Evolutionary conservation across 1,140 invertebrate species (phyloP).

Genomic region (Adoxophyes honmai): DNA sequence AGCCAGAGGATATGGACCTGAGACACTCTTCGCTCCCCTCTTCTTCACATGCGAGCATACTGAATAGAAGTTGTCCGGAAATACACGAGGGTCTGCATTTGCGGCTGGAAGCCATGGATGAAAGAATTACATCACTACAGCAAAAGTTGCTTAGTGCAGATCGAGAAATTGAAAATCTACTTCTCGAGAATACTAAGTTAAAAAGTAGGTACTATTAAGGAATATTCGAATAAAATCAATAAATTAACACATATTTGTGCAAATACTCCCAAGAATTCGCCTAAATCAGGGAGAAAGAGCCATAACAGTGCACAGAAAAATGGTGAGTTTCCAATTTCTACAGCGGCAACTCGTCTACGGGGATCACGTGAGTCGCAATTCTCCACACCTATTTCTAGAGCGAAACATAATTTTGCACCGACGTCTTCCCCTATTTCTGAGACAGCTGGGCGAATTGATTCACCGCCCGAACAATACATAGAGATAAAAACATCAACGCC

Average conservation of each 20-base stretch:
- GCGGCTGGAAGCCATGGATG: neutral
- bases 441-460: no score
- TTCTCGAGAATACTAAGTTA: neutral
- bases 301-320: neutral
- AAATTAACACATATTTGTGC: neutral
- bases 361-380: no score
- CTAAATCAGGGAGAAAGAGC: neutral
- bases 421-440: no score
- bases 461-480: no score
- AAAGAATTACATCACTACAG: neutral
- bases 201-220: neutral
- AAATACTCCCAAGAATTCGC: neutral
- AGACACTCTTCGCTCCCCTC: neutral
- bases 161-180: neutral
- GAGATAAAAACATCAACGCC: no score
- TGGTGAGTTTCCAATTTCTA: no score
- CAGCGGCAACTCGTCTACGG: no score
- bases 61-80: neutral
- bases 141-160: neutral
- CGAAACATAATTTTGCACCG: no score
- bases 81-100: neutral
- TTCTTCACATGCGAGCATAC: neutral
- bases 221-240: neutral
- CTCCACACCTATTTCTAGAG: no score
- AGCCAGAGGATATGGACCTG: neutral